Percentiles rank a stretch among this genome's conserved stretches.
Evolutionary conservation across 2,113 vertebrate genomes (phyloP).

Genomic region (Indicator indicator): DNA sequence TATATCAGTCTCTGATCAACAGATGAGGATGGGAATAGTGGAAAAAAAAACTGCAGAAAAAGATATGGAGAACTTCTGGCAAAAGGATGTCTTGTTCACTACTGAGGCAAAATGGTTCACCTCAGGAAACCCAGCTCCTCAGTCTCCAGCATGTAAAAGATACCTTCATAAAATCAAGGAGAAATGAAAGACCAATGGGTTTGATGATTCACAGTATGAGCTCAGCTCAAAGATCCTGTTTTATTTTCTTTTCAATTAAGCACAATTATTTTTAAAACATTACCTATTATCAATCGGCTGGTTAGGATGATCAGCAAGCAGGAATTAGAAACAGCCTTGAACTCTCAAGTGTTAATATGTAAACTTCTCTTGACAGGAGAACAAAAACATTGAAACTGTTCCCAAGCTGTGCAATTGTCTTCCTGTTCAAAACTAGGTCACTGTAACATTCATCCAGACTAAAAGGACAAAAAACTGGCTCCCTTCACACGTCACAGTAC

Average conservation of each 20-base stretch:
- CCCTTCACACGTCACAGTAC: neutral
- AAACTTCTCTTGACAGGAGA: neutral
- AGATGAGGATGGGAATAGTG: accelerated
- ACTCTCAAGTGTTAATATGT: neutral
- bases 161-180: neutral
- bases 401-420: neutral
- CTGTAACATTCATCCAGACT: neutral
- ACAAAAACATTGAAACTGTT: neutral
- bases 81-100: neutral
- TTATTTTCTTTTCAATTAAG: neutral
- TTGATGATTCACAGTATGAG: neutral
- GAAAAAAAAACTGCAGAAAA: neutral
- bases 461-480: neutral
- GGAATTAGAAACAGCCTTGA: neutral
- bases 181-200: neutral
- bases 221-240: neutral
- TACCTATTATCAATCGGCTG: neutral
- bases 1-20: neutral
- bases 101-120: neutral
- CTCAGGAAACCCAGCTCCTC: neutral
- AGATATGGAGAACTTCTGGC: neutral
- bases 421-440: neutral
- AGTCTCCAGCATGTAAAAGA: neutral
- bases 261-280: neutral
- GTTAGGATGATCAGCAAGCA: neutral